Evolutionary conservation across 2,888 invertebrate species (phyloP).

Genomic region (Eucera pruinosa): DNA sequence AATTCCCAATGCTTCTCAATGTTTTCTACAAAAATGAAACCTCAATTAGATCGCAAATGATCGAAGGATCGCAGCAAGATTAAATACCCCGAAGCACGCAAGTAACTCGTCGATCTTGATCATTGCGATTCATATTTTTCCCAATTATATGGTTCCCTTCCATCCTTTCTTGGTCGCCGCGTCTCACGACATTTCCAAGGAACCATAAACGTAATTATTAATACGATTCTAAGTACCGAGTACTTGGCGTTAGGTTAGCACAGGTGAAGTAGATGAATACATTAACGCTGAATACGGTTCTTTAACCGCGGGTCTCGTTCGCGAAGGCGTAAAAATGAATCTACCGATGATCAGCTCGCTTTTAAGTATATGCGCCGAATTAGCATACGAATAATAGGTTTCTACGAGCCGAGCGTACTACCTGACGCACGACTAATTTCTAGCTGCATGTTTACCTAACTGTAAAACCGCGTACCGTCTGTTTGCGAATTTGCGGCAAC

Average conservation of each 20-base stretch:
- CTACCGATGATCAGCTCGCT: not conserved
- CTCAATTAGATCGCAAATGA: too few species aligned
- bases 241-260: not conserved
- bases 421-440: slow-evolving; percentile 53
- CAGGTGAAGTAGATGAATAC: not conserved
- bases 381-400: slow-evolving; percentile 60
- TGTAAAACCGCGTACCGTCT: slow-evolving; percentile 55
- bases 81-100: not conserved
- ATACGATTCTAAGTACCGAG: not conserved
- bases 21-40: too few species aligned
- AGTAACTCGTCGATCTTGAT: slow-evolving; percentile 16
- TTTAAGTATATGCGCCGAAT: slow-evolving; percentile 36
- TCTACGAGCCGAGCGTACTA: slow-evolving; percentile 3
- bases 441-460: slow-evolving; percentile 56
- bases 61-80: too few species aligned
- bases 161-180: not conserved
- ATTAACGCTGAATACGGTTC: not conserved
- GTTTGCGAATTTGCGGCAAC: slow-evolving; percentile 48
- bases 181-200: too few species aligned
- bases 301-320: slow-evolving; percentile 7
- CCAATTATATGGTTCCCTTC: not conserved
- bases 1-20: too few species aligned
- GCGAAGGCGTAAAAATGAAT: not conserved
- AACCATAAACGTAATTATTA: not conserved
- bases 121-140: not conserved